Base-by-base conservation (phyloP, 2,113 vertebrate species). In the Triplophysa rosa region DNA sequence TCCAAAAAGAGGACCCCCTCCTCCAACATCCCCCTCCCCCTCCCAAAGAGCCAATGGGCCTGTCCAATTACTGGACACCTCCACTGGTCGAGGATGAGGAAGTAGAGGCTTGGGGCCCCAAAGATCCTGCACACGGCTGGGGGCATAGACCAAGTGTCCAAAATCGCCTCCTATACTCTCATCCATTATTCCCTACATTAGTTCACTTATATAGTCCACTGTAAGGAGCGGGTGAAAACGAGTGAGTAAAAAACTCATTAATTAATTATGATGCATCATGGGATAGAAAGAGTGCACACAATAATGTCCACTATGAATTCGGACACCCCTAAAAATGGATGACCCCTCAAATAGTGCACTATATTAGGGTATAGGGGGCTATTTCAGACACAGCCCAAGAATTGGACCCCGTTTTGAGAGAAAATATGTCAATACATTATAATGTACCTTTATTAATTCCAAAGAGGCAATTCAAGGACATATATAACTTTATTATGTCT, bases 51-150 rank as follows among this genome's bases (percentile, higher is more conserved):
- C 66, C 79, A n/a, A 37, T 79, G 74, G 68, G 73, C 67, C 71
- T 65, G 82, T 80, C 89, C 82, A 88, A 88, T 91, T 85, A 85
- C 24, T 75, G 84, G 59, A 81, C 73, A 81, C 54, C 17, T 63
- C 75, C 76, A n/a, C 62, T 6, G 62, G 54, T 70, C 58, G 56
- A 47, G 24, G 61, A 47, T 23, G 26, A 66, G 72, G 82, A 49
- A 21, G 26, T 40, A 76, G 80, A 82, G 49, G 45, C 13, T 61
- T 24, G 19, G 52, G 45, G 40, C 14, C 59, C 61, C 37, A 80
- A 67, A 83, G 65, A 76, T 52, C 73, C 62, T 14, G 56, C 26
- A 37, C 3, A 70, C 45, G 12, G n/a, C 23, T 37, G 11, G 62
- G 66, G 16, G 14, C 37, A 24, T 37, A 59, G 19, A 40, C 69